Percentiles rank a stretch among this genome's conserved stretches.
These are phyloP conservation scores for Drosophila kurseongensis DNA, from an alignment of 1,140 invertebrate species.

Conservation along the genomic window DNA sequence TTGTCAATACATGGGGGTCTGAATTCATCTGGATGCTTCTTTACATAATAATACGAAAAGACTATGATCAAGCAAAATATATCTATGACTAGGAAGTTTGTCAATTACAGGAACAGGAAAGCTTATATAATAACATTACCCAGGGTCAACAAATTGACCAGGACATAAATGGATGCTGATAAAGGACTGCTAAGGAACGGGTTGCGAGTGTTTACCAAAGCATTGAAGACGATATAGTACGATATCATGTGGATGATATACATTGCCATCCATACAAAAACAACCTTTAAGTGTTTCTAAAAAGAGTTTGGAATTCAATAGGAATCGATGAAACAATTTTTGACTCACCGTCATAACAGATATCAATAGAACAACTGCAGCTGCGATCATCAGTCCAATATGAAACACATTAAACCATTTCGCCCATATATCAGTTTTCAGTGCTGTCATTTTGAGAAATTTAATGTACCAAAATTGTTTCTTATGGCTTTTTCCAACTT, in stretches of 20 bases:
- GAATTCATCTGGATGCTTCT: conserved; percentile 15
- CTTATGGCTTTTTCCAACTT: background rate
- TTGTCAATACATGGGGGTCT: conserved; percentile 14
- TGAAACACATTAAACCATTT: conserved; percentile 48
- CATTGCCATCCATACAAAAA: conserved; percentile 25
- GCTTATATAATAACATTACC: conserved; percentile 1
- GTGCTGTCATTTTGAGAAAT: background rate
- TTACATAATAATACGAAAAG: conserved; percentile 12
- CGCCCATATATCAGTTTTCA: conserved; percentile 1
- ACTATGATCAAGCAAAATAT: conserved; percentile 16
- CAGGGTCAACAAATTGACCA: conserved; percentile 5
- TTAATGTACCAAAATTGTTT: background rate
- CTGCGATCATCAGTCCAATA: conserved; percentile 29
- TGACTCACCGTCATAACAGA: conserved; percentile 19
- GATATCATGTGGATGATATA: conserved; percentile 27
- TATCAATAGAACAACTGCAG: conserved; percentile 28
- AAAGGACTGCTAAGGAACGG: conserved; percentile 13
- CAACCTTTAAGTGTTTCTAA: conserved; percentile 1
- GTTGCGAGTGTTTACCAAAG: conserved; percentile 3
- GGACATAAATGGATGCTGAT: conserved; percentile 1
- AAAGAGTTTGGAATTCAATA: background rate
- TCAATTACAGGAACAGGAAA: background rate
- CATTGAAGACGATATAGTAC: conserved; percentile 37
- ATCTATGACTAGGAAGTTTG: conserved; percentile 18
- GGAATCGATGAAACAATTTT: background rate